Base-by-base conservation (phyloP, 2,113 vertebrate genomes). In the Saccopteryx bilineata region DNA sequence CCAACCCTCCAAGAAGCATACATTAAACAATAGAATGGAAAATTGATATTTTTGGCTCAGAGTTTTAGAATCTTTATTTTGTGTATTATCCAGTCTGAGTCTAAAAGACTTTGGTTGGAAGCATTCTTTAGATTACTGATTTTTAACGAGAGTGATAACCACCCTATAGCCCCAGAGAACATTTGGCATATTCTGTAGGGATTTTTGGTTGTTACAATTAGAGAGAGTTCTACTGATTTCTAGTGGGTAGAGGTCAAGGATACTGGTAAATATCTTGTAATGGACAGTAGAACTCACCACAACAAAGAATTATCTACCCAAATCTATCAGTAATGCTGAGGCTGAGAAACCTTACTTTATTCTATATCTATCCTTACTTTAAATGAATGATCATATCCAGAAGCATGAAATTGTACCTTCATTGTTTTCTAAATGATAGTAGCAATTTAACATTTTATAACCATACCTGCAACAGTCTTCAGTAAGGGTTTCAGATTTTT, bases 121-220 rank as follows among this genome's bases (percentile, higher is more conserved):
- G 3, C 5, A 87, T 83, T 88, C 28, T 86, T 97, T 87, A 93
- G 66, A 91, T 84, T 6, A 60, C 31, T 72, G 50, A 4, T 72
- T 83, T 18, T 94, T 50, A 83, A 94, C 2, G 18, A 81, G 0
- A 26, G 21, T 54, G n/a, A 54, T 10, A 50, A 66, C 52, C 9
- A 61, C 1, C 26, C 19, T 1, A 23, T 5, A 17, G 58, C 10
- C 28, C 23, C 26, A 54, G 10, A 26, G 4, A 18, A 48, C 11
- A 60, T 60, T 61, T 96, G 76, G 18, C 26, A 83, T 56, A 33
- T 68, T 78, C n/a, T 82, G 14, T 24, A 90, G 17, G 24, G 14
- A 94, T 39, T 17, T 90, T 46, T 91, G 5, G 17, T 86, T 89
- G 39, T 83, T 46, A 71, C 8, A 88, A 58, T 1, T 86, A n/a